phyloP scores from a whole-genome alignment of 2,113 vertebrate genomes.

The Pedionomus torquatus region DNA sequence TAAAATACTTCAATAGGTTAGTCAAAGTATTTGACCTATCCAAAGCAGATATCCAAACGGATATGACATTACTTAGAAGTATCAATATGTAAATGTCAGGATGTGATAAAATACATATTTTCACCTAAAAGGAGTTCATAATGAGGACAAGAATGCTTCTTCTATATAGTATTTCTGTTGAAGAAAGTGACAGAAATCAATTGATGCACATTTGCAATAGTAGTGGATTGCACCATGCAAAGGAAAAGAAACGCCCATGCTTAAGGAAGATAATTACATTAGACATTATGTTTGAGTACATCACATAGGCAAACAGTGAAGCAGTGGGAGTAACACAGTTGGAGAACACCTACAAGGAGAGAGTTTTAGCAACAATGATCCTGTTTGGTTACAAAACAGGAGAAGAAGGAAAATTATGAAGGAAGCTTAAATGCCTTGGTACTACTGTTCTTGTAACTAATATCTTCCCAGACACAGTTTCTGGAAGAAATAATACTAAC shows the following conservation, averaged over 20 bases:
- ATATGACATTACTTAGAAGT: background rate
- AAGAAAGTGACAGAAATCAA: background rate
- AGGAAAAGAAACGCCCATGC: slow-evolving; percentile 26
- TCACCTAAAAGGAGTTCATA: background rate
- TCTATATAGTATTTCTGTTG: background rate
- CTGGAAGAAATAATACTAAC: background rate
- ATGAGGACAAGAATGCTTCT: background rate
- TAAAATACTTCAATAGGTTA: background rate
- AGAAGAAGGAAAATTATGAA: slow-evolving; percentile 3
- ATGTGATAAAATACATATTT: background rate
- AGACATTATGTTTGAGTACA: slow-evolving; percentile 54
- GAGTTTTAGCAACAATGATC: slow-evolving; percentile 36
- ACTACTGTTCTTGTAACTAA: background rate
- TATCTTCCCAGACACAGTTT: background rate
- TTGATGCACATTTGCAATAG: background rate
- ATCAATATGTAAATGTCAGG: background rate
- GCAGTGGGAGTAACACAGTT: slow-evolving; percentile 43
- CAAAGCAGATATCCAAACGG: background rate
- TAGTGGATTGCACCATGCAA: background rate
- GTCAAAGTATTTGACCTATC: background rate
- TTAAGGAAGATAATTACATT: slow-evolving; percentile 38
- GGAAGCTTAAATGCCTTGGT: background rate
- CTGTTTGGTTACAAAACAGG: slow-evolving; percentile 50
- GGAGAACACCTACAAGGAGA: slow-evolving; percentile 54
- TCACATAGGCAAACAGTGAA: slow-evolving; percentile 38